phyloP scores from a whole-genome alignment of 2,888 invertebrate genomes.

The Helleia helle region DNA sequence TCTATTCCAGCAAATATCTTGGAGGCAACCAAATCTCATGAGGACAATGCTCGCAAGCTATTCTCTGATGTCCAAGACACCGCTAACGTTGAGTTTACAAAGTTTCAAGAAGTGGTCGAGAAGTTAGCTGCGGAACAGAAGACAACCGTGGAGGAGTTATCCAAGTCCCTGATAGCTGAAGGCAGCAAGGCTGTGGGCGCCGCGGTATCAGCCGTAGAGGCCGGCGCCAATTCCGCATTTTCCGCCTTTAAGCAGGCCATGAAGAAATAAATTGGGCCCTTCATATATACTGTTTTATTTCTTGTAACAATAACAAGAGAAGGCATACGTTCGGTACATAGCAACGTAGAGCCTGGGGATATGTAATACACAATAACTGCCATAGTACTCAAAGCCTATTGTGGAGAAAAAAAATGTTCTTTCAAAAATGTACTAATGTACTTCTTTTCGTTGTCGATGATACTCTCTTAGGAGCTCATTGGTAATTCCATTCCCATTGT shows the following conservation, averaged over 20 bases:
- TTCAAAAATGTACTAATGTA: no score
- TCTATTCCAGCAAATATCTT: background rate
- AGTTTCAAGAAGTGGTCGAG: conserved; percentile 30
- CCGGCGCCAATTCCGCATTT: background rate
- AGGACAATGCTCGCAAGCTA: conserved; percentile 12
- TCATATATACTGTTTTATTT: no score
- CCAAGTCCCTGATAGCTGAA: background rate
- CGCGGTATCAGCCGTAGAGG: background rate
- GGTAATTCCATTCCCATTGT: no score
- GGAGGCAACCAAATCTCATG: background rate
- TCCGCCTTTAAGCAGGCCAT: background rate
- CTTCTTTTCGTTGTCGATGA: no score
- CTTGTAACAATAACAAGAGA: no score
- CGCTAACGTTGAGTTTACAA: conserved; percentile 20
- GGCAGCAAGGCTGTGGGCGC: background rate
- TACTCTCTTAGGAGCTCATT: no score
- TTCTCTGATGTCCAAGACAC: conserved; percentile 22
- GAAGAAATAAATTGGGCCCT: background rate
- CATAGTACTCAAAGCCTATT: no score
- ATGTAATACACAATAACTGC: no score
- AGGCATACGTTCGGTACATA: no score
- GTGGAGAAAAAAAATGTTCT: no score
- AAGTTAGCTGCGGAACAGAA: conserved; percentile 28
- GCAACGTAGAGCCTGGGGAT: no score
- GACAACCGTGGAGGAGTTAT: conserved; percentile 18